phyloP scores from a whole-genome alignment of 2,888 invertebrate species.

The Odontothrips loti region DNA sequence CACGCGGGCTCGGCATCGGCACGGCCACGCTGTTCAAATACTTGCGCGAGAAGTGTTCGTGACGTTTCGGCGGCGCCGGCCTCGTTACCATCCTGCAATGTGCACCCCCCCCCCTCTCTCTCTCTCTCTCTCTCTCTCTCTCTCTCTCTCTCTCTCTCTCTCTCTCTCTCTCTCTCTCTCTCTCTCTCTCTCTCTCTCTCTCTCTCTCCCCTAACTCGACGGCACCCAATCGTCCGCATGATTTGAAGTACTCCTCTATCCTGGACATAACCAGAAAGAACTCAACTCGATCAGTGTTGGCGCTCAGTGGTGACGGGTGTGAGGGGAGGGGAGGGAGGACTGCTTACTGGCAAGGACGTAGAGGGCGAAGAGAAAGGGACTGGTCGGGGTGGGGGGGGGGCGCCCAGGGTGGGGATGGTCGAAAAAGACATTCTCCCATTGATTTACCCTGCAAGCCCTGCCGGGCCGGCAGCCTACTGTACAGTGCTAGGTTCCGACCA shows the following conservation, averaged over 20 bases:
- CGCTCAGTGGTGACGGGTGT: too few relatives aligned
- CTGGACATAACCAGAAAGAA: slow-evolving; percentile 20
- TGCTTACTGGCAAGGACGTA: background rate
- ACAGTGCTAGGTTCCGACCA: background rate
- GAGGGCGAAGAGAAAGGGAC: background rate
- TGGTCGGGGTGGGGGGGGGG: background rate
- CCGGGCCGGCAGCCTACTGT: background rate
- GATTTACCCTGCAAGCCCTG: slow-evolving; percentile 14
- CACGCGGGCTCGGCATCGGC: too few relatives aligned
- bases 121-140: too few relatives aligned
- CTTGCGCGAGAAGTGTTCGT: too few relatives aligned
- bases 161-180: too few relatives aligned
- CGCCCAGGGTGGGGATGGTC: background rate
- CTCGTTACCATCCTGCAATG: too few relatives aligned
- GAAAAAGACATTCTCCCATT: slow-evolving; percentile 22
- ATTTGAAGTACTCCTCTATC: slow-evolving; percentile 1
- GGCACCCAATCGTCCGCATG: background rate
- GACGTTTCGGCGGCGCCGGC: too few relatives aligned
- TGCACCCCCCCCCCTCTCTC: too few relatives aligned
- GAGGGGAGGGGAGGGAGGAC: too few relatives aligned
- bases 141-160: too few relatives aligned
- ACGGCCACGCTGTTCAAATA: too few relatives aligned
- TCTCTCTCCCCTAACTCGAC: background rate
- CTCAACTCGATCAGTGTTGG: background rate
- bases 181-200: too few relatives aligned